Percentiles rank a stretch among this genome's conserved stretches.
These are phyloP conservation scores for Apodemia hepburni DNA, from an alignment of 2,888 invertebrate genomes.

Conservation along the genomic window DNA sequence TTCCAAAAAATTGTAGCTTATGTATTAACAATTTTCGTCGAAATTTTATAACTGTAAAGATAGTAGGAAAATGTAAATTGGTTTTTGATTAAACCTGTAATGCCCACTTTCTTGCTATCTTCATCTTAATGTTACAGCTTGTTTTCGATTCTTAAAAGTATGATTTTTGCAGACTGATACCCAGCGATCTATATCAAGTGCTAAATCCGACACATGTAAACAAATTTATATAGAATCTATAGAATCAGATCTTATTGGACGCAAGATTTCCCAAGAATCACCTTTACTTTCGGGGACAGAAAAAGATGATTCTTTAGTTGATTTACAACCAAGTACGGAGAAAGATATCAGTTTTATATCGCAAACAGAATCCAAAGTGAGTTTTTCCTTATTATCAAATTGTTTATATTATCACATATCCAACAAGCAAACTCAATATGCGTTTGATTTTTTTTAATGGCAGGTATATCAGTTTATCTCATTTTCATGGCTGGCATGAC, in stretches of 20 bases:
- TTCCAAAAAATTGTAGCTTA: too few relatives aligned
- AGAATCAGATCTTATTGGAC: conserved; percentile 56
- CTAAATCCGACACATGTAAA: conserved; percentile 62
- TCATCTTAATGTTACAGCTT: too few relatives aligned
- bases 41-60: too few relatives aligned
- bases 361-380: conserved; percentile 74
- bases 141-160: conserved; percentile 16
- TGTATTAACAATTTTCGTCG: too few relatives aligned
- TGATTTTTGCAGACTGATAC: conserved; percentile 52
- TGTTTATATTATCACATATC: background rate
- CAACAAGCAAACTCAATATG: too few relatives aligned
- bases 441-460: too few relatives aligned
- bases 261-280: conserved; percentile 64
- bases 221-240: conserved; percentile 70
- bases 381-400: background rate
- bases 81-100: too few relatives aligned
- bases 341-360: conserved; percentile 71
- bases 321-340: conserved; percentile 71
- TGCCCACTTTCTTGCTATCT: too few relatives aligned
- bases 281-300: conserved; percentile 59
- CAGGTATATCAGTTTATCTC: too few relatives aligned
- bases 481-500: too few relatives aligned
- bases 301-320: conserved; percentile 68
- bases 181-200: conserved; percentile 57
- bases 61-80: too few relatives aligned